These are phyloP conservation scores for Hydractinia symbiolongicarpus DNA, from an alignment of 30 jellyfish, hydroid and myxozoan genomes.

Conservation along the genomic window DNA sequence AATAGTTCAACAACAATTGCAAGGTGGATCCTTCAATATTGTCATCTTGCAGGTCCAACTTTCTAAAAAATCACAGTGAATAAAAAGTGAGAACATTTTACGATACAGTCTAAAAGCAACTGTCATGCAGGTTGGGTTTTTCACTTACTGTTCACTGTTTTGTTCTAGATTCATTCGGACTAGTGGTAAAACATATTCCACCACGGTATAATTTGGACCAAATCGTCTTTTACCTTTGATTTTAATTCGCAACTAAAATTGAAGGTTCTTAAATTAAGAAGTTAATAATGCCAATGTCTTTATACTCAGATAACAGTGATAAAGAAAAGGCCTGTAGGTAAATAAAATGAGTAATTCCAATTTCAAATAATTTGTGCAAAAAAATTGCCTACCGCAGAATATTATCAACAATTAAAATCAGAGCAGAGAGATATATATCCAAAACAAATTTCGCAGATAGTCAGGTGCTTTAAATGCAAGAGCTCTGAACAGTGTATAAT, in stretches of 20 bases:
- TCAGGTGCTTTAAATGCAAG: too few relatives aligned
- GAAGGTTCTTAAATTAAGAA: background rate
- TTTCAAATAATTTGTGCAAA: too few relatives aligned
- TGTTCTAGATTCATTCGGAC: slow-evolving; percentile 72
- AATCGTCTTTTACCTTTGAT: slow-evolving; percentile 88
- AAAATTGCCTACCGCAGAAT: too few relatives aligned
- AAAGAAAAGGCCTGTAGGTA: too few relatives aligned
- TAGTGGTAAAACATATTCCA: slow-evolving; percentile 80
- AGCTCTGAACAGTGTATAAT: too few relatives aligned
- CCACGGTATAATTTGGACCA: slow-evolving; percentile 86
- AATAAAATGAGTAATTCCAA: too few relatives aligned
- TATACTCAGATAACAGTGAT: too few relatives aligned
- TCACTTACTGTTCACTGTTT: slow-evolving; percentile 75
- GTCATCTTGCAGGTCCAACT: slow-evolving; percentile 62
- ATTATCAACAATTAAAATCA: too few relatives aligned
- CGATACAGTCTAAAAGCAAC: background rate
- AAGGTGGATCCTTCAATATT: slow-evolving; percentile 71
- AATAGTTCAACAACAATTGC: slow-evolving; percentile 67
- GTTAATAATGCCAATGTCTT: background rate
- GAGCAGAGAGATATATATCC: too few relatives aligned
- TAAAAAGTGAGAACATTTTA: background rate
- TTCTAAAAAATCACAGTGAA: slow-evolving; percentile 32
- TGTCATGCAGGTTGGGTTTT: background rate
- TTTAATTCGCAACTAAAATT: slow-evolving; percentile 62
- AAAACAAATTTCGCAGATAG: too few relatives aligned